Percentiles rank a stretch among this genome's conserved stretches.
phyloP scores from a whole-genome alignment of 2,113 vertebrate genomes.

The Protobothrops flavoviridis region DNA sequence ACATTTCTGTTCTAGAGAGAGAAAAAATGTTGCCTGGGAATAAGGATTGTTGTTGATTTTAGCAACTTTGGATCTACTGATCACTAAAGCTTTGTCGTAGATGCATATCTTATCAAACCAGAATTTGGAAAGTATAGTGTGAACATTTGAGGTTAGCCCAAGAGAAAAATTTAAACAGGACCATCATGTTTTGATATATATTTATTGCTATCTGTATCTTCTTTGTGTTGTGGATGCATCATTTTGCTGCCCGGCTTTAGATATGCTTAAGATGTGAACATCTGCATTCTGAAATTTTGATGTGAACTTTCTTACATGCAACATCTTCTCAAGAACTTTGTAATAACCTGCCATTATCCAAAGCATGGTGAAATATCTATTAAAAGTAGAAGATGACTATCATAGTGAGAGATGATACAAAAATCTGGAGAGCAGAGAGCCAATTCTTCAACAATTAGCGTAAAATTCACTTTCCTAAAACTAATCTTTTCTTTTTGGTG shows the following conservation, averaged over 20 bases:
- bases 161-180: background rate
- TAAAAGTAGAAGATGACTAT: background rate
- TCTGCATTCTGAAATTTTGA: background rate
- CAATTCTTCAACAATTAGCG: background rate
- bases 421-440: background rate
- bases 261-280: background rate
- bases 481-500: background rate
- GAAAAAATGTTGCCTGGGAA: background rate
- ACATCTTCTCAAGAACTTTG: background rate
- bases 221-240: background rate
- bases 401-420: background rate
- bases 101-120: background rate
- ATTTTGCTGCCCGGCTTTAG: background rate
- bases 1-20: background rate
- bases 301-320: background rate
- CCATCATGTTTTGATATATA: background rate
- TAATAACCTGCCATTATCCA: background rate
- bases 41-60: background rate
- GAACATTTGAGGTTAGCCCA: background rate
- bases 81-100: background rate
- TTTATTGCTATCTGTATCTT: background rate
- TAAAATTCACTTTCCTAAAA: background rate
- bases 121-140: background rate
- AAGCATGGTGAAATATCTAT: background rate
- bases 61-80: background rate